These are phyloP conservation scores for Pimephales promelas DNA, from an alignment of 2,113 vertebrate species.

Conservation along the genomic window DNA sequence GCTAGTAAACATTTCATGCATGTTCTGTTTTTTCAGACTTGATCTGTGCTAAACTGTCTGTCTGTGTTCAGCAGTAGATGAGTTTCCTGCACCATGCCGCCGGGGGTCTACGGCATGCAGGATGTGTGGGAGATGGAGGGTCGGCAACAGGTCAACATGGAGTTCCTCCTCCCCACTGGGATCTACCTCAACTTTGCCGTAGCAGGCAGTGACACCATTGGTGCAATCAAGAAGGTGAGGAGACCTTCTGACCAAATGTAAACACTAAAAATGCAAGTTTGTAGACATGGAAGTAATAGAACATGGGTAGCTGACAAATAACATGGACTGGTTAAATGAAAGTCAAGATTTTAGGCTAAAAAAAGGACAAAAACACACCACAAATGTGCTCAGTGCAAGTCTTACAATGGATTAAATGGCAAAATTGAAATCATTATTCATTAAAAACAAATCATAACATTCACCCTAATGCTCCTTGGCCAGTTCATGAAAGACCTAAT, in stretches of 20 bases:
- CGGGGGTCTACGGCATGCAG: slow-evolving; percentile 91
- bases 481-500: neutral
- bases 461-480: neutral
- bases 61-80: slow-evolving; percentile 69
- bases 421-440: neutral
- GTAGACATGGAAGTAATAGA: too few relatives aligned
- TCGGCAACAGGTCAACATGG: slow-evolving; percentile 84
- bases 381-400: neutral
- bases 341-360: neutral
- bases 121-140: slow-evolving; percentile 92
- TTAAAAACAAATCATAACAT: neutral
- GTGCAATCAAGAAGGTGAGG: slow-evolving; percentile 88
- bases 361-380: neutral
- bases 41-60: slow-evolving; percentile 16
- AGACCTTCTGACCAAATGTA: neutral
- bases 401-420: neutral
- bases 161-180: slow-evolving; percentile 94
- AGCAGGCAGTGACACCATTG: slow-evolving; percentile 87
- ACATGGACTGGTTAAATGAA: neutral
- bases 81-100: slow-evolving; percentile 88
- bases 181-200: slow-evolving; percentile 92
- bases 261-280: neutral
- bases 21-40: slow-evolving; percentile 38
- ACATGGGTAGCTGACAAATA: neutral
- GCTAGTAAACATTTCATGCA: slow-evolving; percentile 21